A percentile compares a stretch with the other conserved stretches of the same genome.
phyloP scores from a whole-genome alignment of 2,888 invertebrate genomes.

The Metellina segmentata region DNA sequence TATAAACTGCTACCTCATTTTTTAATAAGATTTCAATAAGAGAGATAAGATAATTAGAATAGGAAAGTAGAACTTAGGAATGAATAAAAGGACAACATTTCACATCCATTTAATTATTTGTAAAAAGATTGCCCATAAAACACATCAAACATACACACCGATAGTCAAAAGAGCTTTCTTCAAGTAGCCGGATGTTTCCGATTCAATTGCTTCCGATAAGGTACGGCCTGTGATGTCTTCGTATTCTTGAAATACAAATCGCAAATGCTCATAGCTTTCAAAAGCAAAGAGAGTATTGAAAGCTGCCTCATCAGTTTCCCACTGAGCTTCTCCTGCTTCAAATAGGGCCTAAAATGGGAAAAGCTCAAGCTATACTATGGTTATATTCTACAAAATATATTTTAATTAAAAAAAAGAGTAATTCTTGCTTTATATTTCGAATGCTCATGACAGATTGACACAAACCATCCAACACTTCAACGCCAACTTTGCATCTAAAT shows the following conservation, averaged over 20 bases:
- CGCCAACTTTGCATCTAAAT: not conserved
- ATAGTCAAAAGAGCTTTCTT: constrained; percentile 68
- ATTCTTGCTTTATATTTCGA: not conserved
- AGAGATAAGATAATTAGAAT: no score
- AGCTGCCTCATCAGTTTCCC: constrained; percentile 71
- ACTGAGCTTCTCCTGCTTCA: constrained; percentile 71
- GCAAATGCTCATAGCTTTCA: constrained; percentile 70
- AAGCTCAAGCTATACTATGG: not conserved
- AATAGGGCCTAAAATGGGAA: constrained; percentile 51
- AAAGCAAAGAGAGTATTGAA: constrained; percentile 70
- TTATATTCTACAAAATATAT: not conserved
- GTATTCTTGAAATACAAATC: constrained; percentile 73
- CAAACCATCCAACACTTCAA: not conserved
- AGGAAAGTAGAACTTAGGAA: no score
- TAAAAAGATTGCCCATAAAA: not conserved
- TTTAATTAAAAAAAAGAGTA: not conserved
- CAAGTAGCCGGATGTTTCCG: constrained; percentile 65
- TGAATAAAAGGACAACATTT: no score
- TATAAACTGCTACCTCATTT: no score
- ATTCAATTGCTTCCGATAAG: constrained; percentile 62
- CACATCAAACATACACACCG: constrained; percentile 21
- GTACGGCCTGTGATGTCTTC: constrained; percentile 72
- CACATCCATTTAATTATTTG: no score
- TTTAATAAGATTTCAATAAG: no score
- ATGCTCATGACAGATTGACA: not conserved